phyloP scores from a whole-genome alignment of 2,888 invertebrate species.

The Gastrophysa polygoni region DNA sequence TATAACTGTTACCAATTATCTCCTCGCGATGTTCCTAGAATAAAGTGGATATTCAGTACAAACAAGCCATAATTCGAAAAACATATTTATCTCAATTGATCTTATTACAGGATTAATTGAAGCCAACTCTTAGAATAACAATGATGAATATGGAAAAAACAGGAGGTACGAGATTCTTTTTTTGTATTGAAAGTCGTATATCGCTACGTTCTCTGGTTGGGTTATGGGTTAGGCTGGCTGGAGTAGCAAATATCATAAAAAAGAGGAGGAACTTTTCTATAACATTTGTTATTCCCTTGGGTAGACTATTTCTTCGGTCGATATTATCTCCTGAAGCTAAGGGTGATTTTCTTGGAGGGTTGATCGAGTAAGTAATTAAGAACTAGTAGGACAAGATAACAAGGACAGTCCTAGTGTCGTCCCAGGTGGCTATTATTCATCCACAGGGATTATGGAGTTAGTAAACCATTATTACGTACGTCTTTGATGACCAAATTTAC shows the following conservation, averaged over 20 bases:
- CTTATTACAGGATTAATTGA: background rate
- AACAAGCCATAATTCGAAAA: background rate
- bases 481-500: background rate
- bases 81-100: background rate
- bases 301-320: background rate
- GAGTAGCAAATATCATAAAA: too few species aligned
- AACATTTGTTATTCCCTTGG: too few species aligned
- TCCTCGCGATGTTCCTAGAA: background rate
- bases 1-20: too few species aligned
- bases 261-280: too few species aligned
- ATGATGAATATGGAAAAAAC: background rate
- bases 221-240: too few species aligned
- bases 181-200: background rate
- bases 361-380: background rate
- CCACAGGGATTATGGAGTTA: background rate
- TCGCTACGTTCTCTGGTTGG: too few species aligned
- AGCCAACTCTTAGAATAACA: background rate
- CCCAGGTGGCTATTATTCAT: background rate
- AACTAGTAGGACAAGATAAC: background rate
- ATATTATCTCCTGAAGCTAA: background rate
- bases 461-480: background rate
- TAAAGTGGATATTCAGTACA: background rate
- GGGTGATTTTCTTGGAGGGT: background rate
- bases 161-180: background rate
- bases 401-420: background rate